Base-by-base conservation (phyloP, 2,888 invertebrate genomes). In the Sussaba pulchella region DNA sequence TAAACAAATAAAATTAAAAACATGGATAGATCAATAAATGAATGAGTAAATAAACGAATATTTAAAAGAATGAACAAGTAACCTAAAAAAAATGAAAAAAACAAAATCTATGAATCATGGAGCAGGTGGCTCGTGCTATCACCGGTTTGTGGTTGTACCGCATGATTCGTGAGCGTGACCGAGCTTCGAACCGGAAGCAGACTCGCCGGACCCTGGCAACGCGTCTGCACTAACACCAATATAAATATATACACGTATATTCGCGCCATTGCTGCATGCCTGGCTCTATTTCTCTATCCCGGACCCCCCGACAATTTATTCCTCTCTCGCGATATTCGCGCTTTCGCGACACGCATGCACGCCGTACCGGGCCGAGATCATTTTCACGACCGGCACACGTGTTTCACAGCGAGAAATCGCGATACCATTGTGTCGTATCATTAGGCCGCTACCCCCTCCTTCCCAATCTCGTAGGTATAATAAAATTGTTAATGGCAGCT, bases 331-430 rank as follows among this genome's bases (percentile, higher is more conserved):
- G 71, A 83, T 76, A 73, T 85, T 80, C 83, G 88, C 88, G 90
- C 90, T 91, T 90, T 91, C 91, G 90, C 90, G 88, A 77, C 54
- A 81, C 77, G 59, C 74, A 74, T 14, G 39, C 52, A 52, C 50
- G 52, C 41, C 43, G 70, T 70, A 45, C 26, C 41, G 52, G 63
- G 61, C 54, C 45, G 82, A 85, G 86, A 88, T 88, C 85, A 86
- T 90, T 88, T 88, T 86, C 87, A 85, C 83, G 78, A 72, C 75
- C 80, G 80, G 80, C 81, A 81, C 81, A 59, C 70, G 26, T 4
- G 31, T 59, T 12, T 66, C 19, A 24, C 73, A 76, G 50, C 86
- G 88, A 86, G 88, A 90, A 89, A 90, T 87, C 86, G 87, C 86
- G 85, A 85, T 72, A 63, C 57, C 43, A 59, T 66, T 74, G 73